A percentile compares a stretch with the other conserved stretches of the same genome.
Conservation (phyloP, 1,140 invertebrate genomes). For the Drosophila erecta region DNA sequence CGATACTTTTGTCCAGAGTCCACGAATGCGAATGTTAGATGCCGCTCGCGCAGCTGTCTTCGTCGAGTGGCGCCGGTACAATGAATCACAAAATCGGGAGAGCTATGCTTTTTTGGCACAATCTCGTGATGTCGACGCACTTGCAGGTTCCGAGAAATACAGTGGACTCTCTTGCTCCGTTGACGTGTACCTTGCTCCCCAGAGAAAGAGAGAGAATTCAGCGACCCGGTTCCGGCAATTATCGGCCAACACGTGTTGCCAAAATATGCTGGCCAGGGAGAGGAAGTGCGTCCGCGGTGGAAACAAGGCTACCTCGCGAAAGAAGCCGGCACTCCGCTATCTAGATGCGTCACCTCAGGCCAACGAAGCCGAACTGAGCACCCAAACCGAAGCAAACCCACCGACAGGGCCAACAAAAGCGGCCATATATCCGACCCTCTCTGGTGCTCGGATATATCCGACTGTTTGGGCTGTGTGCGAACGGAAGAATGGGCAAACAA, state of each 20-base stretch:
- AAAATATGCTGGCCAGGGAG: constrained; percentile 17
- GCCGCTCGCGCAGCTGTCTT: constrained; percentile 23
- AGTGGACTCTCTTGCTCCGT: constrained; percentile 13
- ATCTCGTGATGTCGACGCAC: constrained; percentile 34
- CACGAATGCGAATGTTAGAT: not conserved
- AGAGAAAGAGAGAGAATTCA: constrained; percentile 17
- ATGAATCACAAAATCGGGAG: constrained; percentile 37
- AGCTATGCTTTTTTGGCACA: constrained; percentile 27
- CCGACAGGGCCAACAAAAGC: constrained; percentile 32
- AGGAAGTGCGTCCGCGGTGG: constrained; percentile 4
- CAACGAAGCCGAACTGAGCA: constrained; percentile 27
- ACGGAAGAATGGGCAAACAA: constrained; percentile 22
- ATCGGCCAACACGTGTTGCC: constrained; percentile 53
- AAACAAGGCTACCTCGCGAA: constrained; percentile 3
- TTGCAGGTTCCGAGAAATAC: constrained; percentile 9
- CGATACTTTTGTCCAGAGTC: too few species aligned
- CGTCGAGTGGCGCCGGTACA: constrained; percentile 19
- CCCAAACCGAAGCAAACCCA: constrained; percentile 4
- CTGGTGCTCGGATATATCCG: constrained; percentile 25
- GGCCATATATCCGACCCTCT: constrained; percentile 30
- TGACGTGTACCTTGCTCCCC: constrained; percentile 61
- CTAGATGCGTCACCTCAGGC: constrained; percentile 43
- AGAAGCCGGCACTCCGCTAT: constrained; percentile 3
- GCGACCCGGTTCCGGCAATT: constrained; percentile 26
- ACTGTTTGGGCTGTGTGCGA: constrained; percentile 34